These are phyloP conservation scores for Baronia brevicornis DNA, from an alignment of 2,888 invertebrate genomes.

Conservation along the genomic window DNA sequence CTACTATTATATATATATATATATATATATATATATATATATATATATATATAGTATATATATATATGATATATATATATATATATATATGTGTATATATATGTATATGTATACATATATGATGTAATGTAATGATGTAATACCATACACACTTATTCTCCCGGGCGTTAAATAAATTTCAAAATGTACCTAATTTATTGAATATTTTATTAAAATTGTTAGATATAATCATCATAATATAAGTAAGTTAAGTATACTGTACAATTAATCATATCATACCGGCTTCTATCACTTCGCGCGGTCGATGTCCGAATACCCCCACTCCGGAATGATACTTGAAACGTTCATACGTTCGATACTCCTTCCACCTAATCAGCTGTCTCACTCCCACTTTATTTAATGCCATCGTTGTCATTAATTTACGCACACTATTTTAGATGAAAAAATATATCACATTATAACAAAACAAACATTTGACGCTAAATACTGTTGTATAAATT, in stretches of 20 bases:
- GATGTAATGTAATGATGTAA: no score
- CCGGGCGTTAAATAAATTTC: no score
- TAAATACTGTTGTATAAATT: no score
- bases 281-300: slow-evolving; percentile 43
- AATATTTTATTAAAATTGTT: no score
- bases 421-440: slow-evolving; percentile 19
- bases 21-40: no score
- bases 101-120: no score
- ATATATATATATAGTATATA: no score
- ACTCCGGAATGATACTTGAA: slow-evolving; percentile 71
- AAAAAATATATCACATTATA: slow-evolving; percentile 20
- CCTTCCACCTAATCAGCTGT: slow-evolving; percentile 42
- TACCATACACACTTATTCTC: no score
- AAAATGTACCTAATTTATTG: no score
- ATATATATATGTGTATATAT: no score
- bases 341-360: slow-evolving; percentile 29
- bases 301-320: slow-evolving; percentile 78
- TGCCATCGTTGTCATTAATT: slow-evolving; percentile 39
- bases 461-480: slow-evolving; percentile 14
- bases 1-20: no score
- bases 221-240: background rate
- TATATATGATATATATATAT: no score
- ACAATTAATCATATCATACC: slow-evolving; percentile 36
- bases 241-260: slow-evolving; percentile 2
- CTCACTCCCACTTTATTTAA: slow-evolving; percentile 43